phyloP scores from a whole-genome alignment of 2,113 vertebrate species.

The Prionailurus viverrinus region DNA sequence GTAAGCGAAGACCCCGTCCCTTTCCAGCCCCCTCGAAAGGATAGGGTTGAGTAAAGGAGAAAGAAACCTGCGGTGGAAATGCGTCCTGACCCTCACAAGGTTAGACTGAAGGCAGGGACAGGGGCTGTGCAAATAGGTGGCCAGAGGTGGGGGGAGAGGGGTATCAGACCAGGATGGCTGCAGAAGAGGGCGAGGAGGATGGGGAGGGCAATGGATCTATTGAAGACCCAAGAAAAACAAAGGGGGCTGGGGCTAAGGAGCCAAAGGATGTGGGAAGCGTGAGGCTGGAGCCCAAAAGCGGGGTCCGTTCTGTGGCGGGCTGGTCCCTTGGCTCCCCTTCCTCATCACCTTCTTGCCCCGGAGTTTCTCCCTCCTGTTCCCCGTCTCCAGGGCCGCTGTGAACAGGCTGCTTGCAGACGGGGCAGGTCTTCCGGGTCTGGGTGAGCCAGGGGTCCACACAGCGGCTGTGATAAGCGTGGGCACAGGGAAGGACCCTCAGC shows the following conservation, averaged over 20 bases:
- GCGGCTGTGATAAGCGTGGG: constrained; percentile 90
- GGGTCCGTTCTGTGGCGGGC: constrained; percentile 81
- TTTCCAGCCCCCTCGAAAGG: background rate
- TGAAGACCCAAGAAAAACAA: constrained; percentile 59
- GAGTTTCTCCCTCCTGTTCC: constrained; percentile 74
- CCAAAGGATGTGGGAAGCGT: constrained; percentile 67
- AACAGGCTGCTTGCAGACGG: constrained; percentile 92
- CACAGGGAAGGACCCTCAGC: constrained; percentile 84
- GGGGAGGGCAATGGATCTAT: background rate
- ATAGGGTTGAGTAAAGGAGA: background rate
- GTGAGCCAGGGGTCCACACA: constrained; percentile 95
- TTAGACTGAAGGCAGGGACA: background rate
- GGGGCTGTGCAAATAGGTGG: background rate
- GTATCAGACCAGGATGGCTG: constrained; percentile 10
- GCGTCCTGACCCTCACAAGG: background rate
- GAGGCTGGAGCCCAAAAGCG: constrained; percentile 76
- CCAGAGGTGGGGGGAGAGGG: too few species aligned
- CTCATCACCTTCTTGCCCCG: constrained; percentile 66
- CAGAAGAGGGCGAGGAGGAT: background rate
- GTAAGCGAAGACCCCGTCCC: background rate
- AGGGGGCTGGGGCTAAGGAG: constrained; percentile 40
- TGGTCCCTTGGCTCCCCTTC: constrained; percentile 68
- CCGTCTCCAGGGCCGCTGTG: constrained; percentile 84
- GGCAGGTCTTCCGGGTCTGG: constrained; percentile 91
- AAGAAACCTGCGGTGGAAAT: constrained; percentile 27